Percentiles rank a stretch among this genome's conserved stretches.
Conservation (phyloP, 2,113 vertebrate species). For the Oceanites oceanicus region DNA sequence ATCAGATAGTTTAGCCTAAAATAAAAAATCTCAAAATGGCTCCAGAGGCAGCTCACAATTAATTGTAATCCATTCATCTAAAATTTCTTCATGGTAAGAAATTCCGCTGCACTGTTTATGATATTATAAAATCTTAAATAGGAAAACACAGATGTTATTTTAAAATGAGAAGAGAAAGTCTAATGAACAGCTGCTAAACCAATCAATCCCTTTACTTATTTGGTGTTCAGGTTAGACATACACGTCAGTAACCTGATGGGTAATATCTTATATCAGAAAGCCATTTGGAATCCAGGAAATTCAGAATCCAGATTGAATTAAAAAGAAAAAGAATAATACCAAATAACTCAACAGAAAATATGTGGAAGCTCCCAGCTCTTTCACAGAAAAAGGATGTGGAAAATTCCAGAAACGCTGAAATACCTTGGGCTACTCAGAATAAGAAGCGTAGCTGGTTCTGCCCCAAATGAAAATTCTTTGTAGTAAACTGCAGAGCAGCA, state of each 20-base stretch:
- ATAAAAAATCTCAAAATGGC: not conserved
- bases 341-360: not conserved
- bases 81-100: not conserved
- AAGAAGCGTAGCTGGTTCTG: not conserved
- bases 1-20: not conserved
- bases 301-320: not conserved
- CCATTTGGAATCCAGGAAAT: not conserved
- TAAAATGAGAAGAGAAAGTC: not conserved
- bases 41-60: not conserved
- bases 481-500: not conserved
- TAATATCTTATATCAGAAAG: not conserved
- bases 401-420: not conserved
- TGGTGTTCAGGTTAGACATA: not conserved
- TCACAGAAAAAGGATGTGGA: not conserved
- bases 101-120: not conserved
- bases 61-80: not conserved
- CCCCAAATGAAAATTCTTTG: not conserved
- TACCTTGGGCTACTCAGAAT: not conserved
- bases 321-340: not conserved
- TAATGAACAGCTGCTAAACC: not conserved
- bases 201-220: not conserved
- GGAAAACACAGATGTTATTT: not conserved
- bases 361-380: not conserved
- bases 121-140: not conserved
- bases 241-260: not conserved